Base-by-base conservation (phyloP, 2,888 invertebrate species). In the Acrobasis repandana region DNA sequence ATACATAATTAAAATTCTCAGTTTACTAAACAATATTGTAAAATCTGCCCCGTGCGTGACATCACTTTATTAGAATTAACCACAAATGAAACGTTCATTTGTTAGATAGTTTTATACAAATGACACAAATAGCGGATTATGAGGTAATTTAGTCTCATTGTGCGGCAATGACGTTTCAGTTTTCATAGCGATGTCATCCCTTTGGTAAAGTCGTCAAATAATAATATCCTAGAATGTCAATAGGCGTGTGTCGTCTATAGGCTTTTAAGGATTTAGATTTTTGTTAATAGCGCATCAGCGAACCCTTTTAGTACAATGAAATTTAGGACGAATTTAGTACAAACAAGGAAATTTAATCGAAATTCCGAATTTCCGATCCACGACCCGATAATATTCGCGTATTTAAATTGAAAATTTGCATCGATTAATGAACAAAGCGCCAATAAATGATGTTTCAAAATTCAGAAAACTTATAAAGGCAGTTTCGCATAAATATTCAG, bases 131-230 rank as follows among this genome's bases (percentile, higher is more conserved):
- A 20, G 38, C 4, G 38, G 38, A 64, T 65, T 63, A 60, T 62
- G 57, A 52, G 61, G 61, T 59, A 64, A 67, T 64, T 63, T 61
- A 65, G 61, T 61, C 63, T 62, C 58, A 63, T 67, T 67, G 64
- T 65, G 60, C 59, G 47, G 38, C 52, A 51, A 60, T 67, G 65
- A 65, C 65, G 57, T 62, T 62, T 58, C 62, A 46, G 58, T 63
- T 63, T 67, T 65, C 9, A 58, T 50, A 58, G 20, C 38, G 34
- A 49, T 38, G 48, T 58, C 49, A 34, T 52, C 52, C 54, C 38
- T 20, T 38, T 20, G 38, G 54, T 20, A 38, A 54, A 20, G 38
- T 38, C 36, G 36, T 9, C 54, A 18, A 54, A 38, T 18, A 15
- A 9, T 16, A 50, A 14, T 50, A 14, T 50, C 0, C 43, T 43